A percentile compares a stretch with the other conserved stretches of the same genome.
Conservation (phyloP, 1,140 invertebrate species). For the Neocloeon triangulifer region DNA sequence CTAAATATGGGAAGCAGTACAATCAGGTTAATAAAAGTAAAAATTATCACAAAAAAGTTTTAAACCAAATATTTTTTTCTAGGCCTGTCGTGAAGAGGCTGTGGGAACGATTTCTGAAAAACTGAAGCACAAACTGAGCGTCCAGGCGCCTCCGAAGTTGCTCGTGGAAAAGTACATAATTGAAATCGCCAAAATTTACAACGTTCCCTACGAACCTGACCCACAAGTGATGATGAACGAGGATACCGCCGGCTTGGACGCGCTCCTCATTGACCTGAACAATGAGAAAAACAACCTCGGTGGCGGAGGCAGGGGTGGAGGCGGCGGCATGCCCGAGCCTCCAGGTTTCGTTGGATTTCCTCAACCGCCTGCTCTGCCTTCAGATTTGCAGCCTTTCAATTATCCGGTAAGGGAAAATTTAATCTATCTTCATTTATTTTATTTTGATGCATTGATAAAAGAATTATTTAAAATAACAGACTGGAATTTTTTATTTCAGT, state of each 20-base stretch:
- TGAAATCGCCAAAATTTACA: conserved; percentile 91
- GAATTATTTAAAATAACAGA: too few relatives aligned
- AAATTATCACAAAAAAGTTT: too few relatives aligned
- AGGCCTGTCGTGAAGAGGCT: conserved; percentile 50
- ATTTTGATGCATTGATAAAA: too few relatives aligned
- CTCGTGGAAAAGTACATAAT: conserved; percentile 89
- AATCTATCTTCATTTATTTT: too few relatives aligned
- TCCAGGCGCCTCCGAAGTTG: conserved; percentile 89
- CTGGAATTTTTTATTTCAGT: too few relatives aligned
- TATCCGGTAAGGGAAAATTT: conserved; percentile 30
- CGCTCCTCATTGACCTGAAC: conserved; percentile 49
- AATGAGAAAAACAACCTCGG: conserved; percentile 22
- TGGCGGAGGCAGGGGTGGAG: conserved; percentile 19
- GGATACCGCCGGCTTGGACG: conserved; percentile 36
- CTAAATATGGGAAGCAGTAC: conserved; percentile 91
- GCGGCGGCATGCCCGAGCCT: conserved; percentile 30
- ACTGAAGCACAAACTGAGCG: conserved; percentile 83
- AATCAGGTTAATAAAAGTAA: conserved; percentile 32
- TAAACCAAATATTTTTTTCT: too few relatives aligned
- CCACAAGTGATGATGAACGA: conserved; percentile 65
- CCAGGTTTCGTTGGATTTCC: conserved; percentile 60
- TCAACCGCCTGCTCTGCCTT: conserved; percentile 33
- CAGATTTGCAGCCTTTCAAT: conserved; percentile 19
- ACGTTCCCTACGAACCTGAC: conserved; percentile 81
- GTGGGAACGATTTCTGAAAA: conserved; percentile 79